Evolutionary conservation across 2,797 vertebrate species (phyloP).

Genomic region (Lepidocolaptes lacrymiger): DNA sequence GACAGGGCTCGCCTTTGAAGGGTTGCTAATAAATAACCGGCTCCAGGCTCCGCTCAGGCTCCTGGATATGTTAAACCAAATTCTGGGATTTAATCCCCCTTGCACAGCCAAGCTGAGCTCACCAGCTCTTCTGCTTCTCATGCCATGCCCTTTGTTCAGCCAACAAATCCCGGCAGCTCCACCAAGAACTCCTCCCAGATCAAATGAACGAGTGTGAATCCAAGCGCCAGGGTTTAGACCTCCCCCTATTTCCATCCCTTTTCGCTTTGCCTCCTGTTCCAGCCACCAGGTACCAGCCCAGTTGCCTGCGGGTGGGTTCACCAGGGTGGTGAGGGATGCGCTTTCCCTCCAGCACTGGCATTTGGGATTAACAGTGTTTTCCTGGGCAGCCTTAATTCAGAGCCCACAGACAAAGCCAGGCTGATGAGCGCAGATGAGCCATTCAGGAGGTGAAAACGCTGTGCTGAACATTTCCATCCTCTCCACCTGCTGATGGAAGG

Average conservation of each 20-base stretch:
- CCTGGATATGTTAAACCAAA: neutral
- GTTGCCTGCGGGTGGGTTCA: neutral
- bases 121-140: neutral
- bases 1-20: neutral
- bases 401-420: neutral
- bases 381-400: neutral
- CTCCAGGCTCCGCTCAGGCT: neutral
- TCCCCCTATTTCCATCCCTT: neutral
- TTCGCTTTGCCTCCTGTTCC: neutral
- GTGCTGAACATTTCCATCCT: neutral
- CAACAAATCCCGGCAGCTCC: neutral
- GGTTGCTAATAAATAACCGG: neutral
- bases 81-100: neutral
- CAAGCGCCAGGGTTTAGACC: neutral
- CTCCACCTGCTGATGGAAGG: neutral
- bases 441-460: neutral
- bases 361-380: neutral
- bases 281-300: accelerated
- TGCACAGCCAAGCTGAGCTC: accelerated
- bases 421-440: neutral
- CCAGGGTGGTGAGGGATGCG: neutral
- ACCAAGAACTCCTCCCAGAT: neutral
- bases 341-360: neutral
- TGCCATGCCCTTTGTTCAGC: neutral
- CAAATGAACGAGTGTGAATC: accelerated